Conservation (phyloP, 2,797 vertebrate genomes). For the Acrocephalus scirpaceus region DNA sequence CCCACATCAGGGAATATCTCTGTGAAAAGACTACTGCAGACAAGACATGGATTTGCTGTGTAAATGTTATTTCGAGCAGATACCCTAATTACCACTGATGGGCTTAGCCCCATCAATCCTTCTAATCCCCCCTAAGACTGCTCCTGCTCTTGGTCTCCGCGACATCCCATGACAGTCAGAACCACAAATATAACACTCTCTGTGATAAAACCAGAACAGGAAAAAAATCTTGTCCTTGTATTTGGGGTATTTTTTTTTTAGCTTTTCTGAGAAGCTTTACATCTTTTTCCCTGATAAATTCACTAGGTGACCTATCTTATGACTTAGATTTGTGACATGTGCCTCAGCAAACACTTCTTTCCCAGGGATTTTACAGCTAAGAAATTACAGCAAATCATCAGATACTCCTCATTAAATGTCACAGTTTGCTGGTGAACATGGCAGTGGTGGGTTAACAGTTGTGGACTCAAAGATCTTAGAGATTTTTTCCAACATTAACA, state of each 20-base stretch:
- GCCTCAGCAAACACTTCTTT: neutral
- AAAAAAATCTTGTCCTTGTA: accelerated
- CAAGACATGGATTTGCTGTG: neutral
- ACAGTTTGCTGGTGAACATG: accelerated
- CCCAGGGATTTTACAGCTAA: neutral
- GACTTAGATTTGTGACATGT: neutral
- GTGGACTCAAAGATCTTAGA: neutral
- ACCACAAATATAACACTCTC: neutral
- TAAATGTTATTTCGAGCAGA: neutral
- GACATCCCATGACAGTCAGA: neutral
- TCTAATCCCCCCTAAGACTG: neutral
- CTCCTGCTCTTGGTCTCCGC: neutral
- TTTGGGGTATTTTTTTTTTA: neutral
- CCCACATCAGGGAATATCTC: neutral
- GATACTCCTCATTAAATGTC: neutral
- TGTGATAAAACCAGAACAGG: neutral
- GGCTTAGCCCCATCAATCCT: neutral
- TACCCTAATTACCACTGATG: neutral
- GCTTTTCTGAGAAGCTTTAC: neutral
- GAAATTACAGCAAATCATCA: neutral
- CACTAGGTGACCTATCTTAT: accelerated
- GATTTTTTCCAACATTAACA: neutral
- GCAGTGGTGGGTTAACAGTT: neutral
- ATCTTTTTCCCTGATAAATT: neutral
- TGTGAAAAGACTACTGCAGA: neutral